phyloP scores from a whole-genome alignment of 1,140 invertebrate species.

The Lerema accius region DNA sequence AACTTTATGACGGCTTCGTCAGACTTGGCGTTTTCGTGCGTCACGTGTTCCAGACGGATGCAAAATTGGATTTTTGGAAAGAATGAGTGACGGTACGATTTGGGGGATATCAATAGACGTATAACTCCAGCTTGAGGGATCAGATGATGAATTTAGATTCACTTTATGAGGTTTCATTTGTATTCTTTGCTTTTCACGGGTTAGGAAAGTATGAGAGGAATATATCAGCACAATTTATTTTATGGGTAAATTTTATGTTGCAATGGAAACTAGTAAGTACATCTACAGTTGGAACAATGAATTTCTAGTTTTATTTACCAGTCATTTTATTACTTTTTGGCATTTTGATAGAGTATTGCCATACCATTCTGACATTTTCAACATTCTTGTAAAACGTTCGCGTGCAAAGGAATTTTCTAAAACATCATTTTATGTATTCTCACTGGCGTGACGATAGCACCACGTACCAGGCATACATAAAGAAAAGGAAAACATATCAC shows the following conservation, averaged over 20 bases:
- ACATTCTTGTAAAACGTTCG: slow-evolving; percentile 28
- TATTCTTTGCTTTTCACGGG: no score
- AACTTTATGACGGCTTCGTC: slow-evolving; percentile 76
- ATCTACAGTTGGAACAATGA: no score
- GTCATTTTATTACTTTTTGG: no score
- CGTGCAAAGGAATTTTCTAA: slow-evolving; percentile 26
- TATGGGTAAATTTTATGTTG: no score
- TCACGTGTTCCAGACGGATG: slow-evolving; percentile 75
- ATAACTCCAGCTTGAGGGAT: slow-evolving; percentile 20
- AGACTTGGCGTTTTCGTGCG: slow-evolving; percentile 65
- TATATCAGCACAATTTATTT: no score
- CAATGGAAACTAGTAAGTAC: no score
- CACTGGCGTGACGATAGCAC: slow-evolving; percentile 35
- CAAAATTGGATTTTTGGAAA: slow-evolving; percentile 78
- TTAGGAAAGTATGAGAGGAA: no score
- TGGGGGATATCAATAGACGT: slow-evolving; percentile 37
- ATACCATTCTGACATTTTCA: no score
- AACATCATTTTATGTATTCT: slow-evolving; percentile 32
- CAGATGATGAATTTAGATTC: no score
- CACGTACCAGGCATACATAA: slow-evolving; percentile 56
- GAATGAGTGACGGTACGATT: slow-evolving; percentile 53
- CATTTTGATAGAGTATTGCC: no score
- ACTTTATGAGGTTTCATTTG: slow-evolving; percentile 19
- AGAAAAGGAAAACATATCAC: slow-evolving; percentile 60
- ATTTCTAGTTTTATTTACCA: no score